These are phyloP conservation scores for Volucella inanis DNA, from an alignment of 2,888 invertebrate genomes.

Conservation along the genomic window DNA sequence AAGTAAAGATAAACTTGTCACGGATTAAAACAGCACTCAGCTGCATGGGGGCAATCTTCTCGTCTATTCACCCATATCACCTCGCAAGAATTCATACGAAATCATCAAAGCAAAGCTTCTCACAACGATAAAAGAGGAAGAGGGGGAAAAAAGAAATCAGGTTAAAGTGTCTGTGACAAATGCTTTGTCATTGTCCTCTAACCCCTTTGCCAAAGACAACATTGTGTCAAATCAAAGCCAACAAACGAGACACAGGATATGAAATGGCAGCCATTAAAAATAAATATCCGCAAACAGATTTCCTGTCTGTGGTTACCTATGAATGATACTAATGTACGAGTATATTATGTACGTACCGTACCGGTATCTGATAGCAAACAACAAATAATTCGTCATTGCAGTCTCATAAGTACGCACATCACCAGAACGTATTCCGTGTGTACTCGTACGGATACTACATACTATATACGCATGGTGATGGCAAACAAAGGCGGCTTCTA, in stretches of 20 bases:
- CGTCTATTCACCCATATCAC: neutral
- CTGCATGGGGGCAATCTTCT: slow-evolving; percentile 26
- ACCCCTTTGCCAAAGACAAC: too few species aligned
- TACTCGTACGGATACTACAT: slow-evolving; percentile 9
- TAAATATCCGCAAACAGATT: slow-evolving; percentile 59
- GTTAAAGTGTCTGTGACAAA: slow-evolving; percentile 60
- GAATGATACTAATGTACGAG: neutral
- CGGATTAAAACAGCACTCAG: slow-evolving; percentile 37
- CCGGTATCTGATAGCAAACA: slow-evolving; percentile 22
- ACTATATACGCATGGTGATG: neutral
- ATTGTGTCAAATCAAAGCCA: neutral
- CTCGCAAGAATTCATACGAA: slow-evolving; percentile 29
- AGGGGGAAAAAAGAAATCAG: slow-evolving; percentile 30
- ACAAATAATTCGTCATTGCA: slow-evolving; percentile 60
- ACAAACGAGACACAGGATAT: slow-evolving; percentile 42
- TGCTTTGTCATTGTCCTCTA: slow-evolving; percentile 24
- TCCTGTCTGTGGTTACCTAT: slow-evolving; percentile 63
- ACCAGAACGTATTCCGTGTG: slow-evolving; percentile 5
- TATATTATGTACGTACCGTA: too few species aligned
- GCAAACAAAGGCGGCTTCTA: slow-evolving; percentile 39
- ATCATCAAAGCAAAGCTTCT: slow-evolving; percentile 10
- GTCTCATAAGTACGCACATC: slow-evolving; percentile 23
- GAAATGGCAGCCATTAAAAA: slow-evolving; percentile 48
- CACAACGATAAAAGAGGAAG: neutral
- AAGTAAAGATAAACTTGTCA: slow-evolving; percentile 51